Evolutionary conservation across 1,140 invertebrate genomes (phyloP).

Genomic region (Nilaparvata lugens): DNA sequence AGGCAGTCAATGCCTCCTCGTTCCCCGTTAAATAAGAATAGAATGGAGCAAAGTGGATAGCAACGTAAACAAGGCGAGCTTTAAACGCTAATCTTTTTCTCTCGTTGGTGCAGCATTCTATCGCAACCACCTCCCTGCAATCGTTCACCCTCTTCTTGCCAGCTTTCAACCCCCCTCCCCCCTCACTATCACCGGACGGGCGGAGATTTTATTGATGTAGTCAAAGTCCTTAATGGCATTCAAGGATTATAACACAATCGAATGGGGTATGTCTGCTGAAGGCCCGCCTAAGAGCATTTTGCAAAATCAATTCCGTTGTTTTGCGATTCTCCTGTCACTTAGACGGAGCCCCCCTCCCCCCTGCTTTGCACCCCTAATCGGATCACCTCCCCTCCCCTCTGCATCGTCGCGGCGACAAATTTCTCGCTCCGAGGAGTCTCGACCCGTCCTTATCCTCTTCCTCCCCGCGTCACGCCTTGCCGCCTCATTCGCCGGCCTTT

Average conservation of each 20-base stretch:
- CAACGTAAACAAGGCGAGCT: background rate
- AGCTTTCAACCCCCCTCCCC: background rate
- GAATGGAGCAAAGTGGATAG: background rate
- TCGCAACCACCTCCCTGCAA: no score
- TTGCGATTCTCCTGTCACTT: constrained; percentile 2
- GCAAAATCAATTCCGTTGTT: constrained; percentile 3
- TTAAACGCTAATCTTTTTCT: background rate
- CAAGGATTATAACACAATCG: constrained; percentile 2
- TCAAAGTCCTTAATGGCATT: constrained; percentile 2
- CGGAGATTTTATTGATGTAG: constrained; percentile 3
- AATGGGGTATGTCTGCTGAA: constrained; percentile 1
- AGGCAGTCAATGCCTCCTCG: background rate
- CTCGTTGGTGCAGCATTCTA: background rate
- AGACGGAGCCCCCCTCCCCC: background rate
- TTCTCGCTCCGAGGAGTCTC: background rate
- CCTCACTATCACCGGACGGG: background rate
- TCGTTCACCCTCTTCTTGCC: no score
- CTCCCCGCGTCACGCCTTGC: background rate
- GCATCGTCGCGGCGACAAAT: background rate
- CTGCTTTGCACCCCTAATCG: background rate
- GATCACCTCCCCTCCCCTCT: background rate
- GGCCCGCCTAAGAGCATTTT: constrained; percentile 2
- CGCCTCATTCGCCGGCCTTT: background rate
- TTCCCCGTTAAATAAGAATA: no score
- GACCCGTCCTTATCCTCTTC: background rate